phyloP scores from a whole-genome alignment of 2,888 invertebrate genomes.

The Rutpela maculata region DNA sequence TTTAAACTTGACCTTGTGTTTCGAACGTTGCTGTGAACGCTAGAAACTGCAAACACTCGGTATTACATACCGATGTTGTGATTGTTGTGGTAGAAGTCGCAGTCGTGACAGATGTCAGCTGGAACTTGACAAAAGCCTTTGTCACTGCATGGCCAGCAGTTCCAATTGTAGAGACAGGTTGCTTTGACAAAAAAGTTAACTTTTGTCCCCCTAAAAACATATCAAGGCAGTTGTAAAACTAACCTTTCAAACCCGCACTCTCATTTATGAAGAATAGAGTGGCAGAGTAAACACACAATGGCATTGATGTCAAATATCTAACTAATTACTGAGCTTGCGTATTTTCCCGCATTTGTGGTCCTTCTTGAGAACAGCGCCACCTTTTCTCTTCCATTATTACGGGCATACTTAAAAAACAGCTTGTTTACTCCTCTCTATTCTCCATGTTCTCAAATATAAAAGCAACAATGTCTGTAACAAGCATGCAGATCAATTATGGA shows the following conservation, averaged over 20 bases:
- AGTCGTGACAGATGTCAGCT: constrained; percentile 68
- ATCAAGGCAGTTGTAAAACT: background rate
- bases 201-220: constrained; percentile 74
- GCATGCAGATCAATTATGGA: constrained; percentile 48
- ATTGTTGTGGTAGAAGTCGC: constrained; percentile 63
- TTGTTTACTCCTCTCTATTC: too few species aligned
- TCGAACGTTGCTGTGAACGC: too few species aligned
- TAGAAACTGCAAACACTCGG: constrained; percentile 7
- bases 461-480: constrained; percentile 46
- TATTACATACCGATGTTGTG: constrained; percentile 63
- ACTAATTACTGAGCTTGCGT: too few species aligned
- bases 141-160: constrained; percentile 65
- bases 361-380: too few species aligned
- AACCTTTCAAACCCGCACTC: background rate
- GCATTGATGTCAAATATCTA: too few species aligned
- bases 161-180: constrained; percentile 73
- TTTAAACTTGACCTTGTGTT: background rate
- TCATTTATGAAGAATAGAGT: background rate
- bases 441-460: background rate
- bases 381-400: too few species aligned
- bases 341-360: too few species aligned
- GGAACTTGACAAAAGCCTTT: constrained; percentile 72
- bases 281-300: too few species aligned
- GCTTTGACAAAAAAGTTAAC: constrained; percentile 77
- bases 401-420: too few species aligned